These are phyloP conservation scores for Alosa alosa DNA, from an alignment of 2,113 vertebrate genomes.

Conservation along the genomic window DNA sequence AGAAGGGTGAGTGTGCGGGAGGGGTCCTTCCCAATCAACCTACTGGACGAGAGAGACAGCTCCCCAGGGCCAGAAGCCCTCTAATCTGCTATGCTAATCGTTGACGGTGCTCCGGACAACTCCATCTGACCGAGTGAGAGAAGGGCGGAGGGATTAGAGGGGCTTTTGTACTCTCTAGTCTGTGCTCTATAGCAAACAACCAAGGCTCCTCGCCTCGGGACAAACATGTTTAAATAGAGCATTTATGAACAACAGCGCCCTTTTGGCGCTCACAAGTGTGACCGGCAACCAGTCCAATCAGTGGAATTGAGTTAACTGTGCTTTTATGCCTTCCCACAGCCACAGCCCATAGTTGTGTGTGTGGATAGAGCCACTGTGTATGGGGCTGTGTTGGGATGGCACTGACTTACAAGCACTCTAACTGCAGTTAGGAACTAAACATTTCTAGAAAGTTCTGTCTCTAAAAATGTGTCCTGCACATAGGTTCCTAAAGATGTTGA, in stretches of 20 bases:
- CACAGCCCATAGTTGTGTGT: neutral
- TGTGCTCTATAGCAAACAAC: neutral
- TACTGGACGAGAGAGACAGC: constrained; percentile 33
- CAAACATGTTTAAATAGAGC: constrained; percentile 20
- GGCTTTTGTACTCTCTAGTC: constrained; percentile 37
- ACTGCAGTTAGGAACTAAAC: too few relatives aligned
- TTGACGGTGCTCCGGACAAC: constrained; percentile 59
- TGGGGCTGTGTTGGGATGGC: neutral
- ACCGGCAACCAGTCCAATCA: constrained; percentile 14
- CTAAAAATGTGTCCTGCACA: too few relatives aligned
- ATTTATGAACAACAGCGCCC: neutral
- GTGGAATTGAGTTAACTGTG: constrained; percentile 28
- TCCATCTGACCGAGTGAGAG: constrained; percentile 55
- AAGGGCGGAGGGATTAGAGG: constrained; percentile 59
- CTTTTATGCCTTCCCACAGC: constrained; percentile 8
- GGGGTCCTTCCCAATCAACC: constrained; percentile 41
- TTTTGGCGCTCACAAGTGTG: constrained; percentile 18
- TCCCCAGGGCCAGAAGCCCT: constrained; percentile 59
- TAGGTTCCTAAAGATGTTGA: too few relatives aligned
- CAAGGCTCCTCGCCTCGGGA: neutral
- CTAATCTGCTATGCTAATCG: constrained; percentile 66
- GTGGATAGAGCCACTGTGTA: neutral
- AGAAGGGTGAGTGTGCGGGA: constrained; percentile 22
- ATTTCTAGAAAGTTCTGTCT: too few relatives aligned
- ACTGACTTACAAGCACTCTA: too few relatives aligned